phyloP scores from a whole-genome alignment of 2,797 vertebrate species.

The Danio aesculapii region DNA sequence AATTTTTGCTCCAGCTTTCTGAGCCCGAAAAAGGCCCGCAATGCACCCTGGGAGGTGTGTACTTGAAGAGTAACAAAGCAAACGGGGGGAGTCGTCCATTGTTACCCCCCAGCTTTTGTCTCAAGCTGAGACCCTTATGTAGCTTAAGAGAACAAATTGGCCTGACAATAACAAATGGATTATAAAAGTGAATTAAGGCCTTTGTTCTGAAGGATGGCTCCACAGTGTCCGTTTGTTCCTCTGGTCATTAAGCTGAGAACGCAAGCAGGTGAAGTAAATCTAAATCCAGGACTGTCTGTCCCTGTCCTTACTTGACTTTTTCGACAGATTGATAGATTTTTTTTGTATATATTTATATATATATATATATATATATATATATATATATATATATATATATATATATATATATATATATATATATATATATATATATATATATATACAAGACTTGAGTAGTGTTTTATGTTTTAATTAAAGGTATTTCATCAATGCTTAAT shows the following conservation, averaged over 20 bases:
- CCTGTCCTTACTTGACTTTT: constrained; percentile 66
- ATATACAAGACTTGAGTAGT: background rate
- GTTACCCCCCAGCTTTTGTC: constrained; percentile 87
- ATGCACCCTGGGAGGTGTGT: constrained; percentile 76
- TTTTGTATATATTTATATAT: too few species aligned
- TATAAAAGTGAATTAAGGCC: constrained; percentile 85
- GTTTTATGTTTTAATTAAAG: background rate
- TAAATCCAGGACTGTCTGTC: constrained; percentile 79
- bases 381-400: too few species aligned
- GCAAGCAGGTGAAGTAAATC: constrained; percentile 80
- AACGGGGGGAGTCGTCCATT: constrained; percentile 78
- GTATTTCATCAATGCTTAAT: too few species aligned
- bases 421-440: too few species aligned
- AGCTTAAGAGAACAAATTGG: constrained; percentile 97
- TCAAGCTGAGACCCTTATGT: constrained; percentile 86
- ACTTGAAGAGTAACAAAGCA: constrained; percentile 77
- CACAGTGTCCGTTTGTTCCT: constrained; percentile 81
- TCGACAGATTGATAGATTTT: background rate
- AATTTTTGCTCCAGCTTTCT: constrained; percentile 70
- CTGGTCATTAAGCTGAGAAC: constrained; percentile 79
- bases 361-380: too few species aligned
- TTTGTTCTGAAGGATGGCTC: constrained; percentile 79
- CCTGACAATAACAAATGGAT: constrained; percentile 89
- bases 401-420: too few species aligned
- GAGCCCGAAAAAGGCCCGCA: constrained; percentile 74